A percentile compares a stretch with the other conserved stretches of the same genome.
phyloP scores from a whole-genome alignment of 1,140 invertebrate genomes.

The Drosophila ogumai region DNA sequence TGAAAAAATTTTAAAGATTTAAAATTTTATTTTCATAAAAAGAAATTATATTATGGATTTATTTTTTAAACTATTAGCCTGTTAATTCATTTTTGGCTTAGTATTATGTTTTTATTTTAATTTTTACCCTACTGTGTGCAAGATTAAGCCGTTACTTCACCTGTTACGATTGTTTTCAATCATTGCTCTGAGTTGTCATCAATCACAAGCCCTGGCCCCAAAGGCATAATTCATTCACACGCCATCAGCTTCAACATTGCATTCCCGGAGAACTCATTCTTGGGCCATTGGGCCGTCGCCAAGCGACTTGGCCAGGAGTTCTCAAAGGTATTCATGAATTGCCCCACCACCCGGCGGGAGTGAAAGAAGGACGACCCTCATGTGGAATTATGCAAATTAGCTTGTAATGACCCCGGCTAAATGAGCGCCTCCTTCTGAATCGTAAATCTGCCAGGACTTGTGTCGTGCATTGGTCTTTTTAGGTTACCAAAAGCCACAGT shows the following conservation, averaged over 20 bases:
- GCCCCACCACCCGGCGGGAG: no score
- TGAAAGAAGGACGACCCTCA: not conserved
- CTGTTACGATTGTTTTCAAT: conserved; percentile 1
- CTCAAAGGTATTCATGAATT: conserved; percentile 33
- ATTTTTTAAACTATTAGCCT: not conserved
- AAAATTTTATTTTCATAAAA: not conserved
- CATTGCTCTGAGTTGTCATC: conserved; percentile 12
- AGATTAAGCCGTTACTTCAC: not conserved
- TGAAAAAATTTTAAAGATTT: not conserved
- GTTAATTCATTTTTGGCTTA: not conserved
- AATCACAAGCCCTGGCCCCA: conserved; percentile 10
- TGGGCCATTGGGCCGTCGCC: conserved; percentile 2
- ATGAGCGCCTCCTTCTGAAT: conserved; percentile 46
- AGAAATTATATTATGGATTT: not conserved
- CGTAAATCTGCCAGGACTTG: conserved; percentile 36
- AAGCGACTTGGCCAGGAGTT: not conserved
- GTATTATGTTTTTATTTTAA: no score
- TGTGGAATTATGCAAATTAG: conserved; percentile 34
- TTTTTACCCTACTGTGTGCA: no score
- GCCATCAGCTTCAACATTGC: conserved; percentile 20
- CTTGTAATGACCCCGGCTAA: conserved; percentile 26
- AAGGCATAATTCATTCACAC: conserved; percentile 38
- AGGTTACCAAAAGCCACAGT: not conserved
- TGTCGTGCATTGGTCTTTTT: conserved; percentile 1
- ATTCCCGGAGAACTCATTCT: conserved; percentile 11